Evolutionary conservation across 2,888 invertebrate genomes (phyloP).

Genomic region (Cyclophora punctaria): DNA sequence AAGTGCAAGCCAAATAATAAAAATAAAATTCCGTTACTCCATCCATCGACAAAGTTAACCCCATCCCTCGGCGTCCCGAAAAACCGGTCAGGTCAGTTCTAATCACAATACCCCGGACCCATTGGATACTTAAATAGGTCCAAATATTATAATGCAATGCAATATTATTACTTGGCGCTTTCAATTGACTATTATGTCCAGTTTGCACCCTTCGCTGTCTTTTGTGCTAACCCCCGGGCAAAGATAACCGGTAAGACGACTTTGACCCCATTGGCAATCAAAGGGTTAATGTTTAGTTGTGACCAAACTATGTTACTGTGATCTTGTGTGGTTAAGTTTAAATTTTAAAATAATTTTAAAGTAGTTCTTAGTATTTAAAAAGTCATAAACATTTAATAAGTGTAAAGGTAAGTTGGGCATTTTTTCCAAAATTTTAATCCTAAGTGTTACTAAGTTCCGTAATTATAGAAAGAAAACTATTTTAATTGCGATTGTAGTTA

Average conservation of each 20-base stretch:
- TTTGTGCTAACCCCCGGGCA: constrained; percentile 46
- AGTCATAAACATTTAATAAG: not conserved
- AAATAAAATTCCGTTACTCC: not conserved
- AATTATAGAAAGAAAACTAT: too few species aligned
- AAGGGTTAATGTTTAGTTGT: constrained; percentile 61
- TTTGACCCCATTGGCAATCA: constrained; percentile 50
- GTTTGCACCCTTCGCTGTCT: constrained; percentile 56
- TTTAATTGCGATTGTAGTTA: too few species aligned
- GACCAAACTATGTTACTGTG: constrained; percentile 43
- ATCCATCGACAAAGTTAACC: constrained; percentile 19
- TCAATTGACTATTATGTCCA: constrained; percentile 63
- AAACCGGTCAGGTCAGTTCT: constrained; percentile 73
- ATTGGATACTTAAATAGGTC: constrained; percentile 74
- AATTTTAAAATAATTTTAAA: constrained; percentile 1
- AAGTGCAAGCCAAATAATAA: too few species aligned
- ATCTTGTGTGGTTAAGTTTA: constrained; percentile 17
- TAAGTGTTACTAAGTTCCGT: too few species aligned
- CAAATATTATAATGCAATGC: constrained; percentile 68
- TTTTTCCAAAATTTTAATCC: not conserved
- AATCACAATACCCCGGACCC: constrained; percentile 61
- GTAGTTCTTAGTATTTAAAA: not conserved
- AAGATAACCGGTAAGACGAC: constrained; percentile 75
- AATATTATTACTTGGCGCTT: constrained; percentile 53
- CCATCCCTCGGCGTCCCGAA: constrained; percentile 30
- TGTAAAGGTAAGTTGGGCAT: not conserved